phyloP scores from a whole-genome alignment of 1,140 invertebrate genomes.

The Littorina saxatilis region DNA sequence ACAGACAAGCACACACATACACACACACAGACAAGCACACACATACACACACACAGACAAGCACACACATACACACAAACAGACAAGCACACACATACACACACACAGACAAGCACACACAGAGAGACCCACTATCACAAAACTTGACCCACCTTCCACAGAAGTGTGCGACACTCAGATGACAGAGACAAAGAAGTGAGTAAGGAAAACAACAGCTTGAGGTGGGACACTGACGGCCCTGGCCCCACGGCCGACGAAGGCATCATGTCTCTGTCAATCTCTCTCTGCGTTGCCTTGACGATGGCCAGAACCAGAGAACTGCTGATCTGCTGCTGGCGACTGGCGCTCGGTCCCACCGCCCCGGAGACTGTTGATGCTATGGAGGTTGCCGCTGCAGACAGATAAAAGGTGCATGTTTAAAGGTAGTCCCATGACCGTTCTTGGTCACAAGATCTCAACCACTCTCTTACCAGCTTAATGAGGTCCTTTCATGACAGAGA shows the following conservation, averaged over 20 bases:
- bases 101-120: too few species aligned
- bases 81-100: too few species aligned
- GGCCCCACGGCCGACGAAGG: conserved; percentile 21
- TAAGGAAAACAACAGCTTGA: conserved; percentile 58
- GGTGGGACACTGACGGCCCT: neutral
- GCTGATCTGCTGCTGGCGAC: conserved; percentile 49
- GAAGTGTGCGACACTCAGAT: conserved; percentile 69
- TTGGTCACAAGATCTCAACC: too few species aligned
- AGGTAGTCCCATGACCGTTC: too few species aligned
- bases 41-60: too few species aligned
- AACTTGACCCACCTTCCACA: conserved; percentile 68
- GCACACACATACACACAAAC: too few species aligned
- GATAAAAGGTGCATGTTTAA: too few species aligned
- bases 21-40: too few species aligned
- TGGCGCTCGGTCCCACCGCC: conserved; percentile 20
- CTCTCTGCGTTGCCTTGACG: conserved; percentile 59
- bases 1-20: too few species aligned
- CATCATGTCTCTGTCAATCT: conserved; percentile 49
- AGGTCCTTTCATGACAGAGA: too few species aligned
- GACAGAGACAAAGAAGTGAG: conserved; percentile 65
- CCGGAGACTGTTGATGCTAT: conserved; percentile 57
- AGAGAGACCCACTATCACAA: too few species aligned
- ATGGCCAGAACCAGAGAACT: conserved; percentile 69
- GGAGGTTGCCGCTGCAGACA: conserved; percentile 64
- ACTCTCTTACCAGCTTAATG: too few species aligned